Evolutionary conservation across 2,797 vertebrate genomes (phyloP).

Genomic region (Eleutherodactylus coqui): DNA sequence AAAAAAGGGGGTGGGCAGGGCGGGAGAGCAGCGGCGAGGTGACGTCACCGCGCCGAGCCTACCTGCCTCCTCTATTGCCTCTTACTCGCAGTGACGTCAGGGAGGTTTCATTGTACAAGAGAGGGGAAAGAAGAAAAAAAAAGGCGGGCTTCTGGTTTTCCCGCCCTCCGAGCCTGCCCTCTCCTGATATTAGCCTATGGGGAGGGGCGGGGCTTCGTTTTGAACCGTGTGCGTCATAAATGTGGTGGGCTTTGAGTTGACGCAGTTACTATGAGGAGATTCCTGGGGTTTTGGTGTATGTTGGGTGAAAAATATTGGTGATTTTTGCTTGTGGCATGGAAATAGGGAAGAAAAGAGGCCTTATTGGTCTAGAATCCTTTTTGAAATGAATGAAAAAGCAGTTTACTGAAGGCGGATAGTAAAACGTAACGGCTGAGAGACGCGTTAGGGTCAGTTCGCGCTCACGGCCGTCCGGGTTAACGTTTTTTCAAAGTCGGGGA

Average conservation of each 20-base stretch:
- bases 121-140: no score
- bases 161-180: neutral
- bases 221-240: constrained; percentile 3
- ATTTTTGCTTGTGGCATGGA: neutral
- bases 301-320: neutral
- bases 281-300: neutral
- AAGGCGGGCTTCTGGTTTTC: neutral
- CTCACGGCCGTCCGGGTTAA: no score
- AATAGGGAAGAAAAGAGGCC: neutral
- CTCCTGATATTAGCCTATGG: neutral
- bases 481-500: no score
- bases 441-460: no score
- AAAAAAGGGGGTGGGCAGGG: constrained; percentile 43
- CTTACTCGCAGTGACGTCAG: constrained; percentile 38
- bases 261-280: neutral
- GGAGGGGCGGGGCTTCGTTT: neutral
- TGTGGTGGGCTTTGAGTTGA: neutral
- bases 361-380: neutral
- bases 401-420: no score
- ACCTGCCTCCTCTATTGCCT: constrained; percentile 32
- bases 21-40: constrained; percentile 39
- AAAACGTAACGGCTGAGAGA: no score
- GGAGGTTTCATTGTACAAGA: constrained; percentile 25
- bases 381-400: no score
- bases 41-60: constrained; percentile 59